A percentile compares a stretch with the other conserved stretches of the same genome.
Conservation (phyloP, 2,797 vertebrate species). For the Lithobates pipiens region DNA sequence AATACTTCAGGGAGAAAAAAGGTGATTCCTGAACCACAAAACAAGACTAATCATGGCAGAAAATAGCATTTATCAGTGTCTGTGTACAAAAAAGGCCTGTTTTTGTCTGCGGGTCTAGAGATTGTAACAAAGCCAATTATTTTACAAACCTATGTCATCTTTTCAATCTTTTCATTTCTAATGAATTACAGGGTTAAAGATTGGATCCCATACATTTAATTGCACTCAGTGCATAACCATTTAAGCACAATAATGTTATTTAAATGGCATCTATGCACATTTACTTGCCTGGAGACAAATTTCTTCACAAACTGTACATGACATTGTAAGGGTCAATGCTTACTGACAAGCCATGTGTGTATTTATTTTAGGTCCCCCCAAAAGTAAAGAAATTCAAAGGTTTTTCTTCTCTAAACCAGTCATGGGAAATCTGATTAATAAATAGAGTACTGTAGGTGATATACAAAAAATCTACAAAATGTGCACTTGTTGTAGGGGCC, state of each 20-base stretch:
- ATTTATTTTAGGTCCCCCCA: too few species aligned
- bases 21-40: slow-evolving; percentile 46
- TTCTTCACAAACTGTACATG: too few species aligned
- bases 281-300: too few species aligned
- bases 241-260: not conserved
- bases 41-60: slow-evolving; percentile 34
- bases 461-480: too few species aligned
- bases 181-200: not conserved
- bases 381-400: too few species aligned
- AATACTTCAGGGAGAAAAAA: slow-evolving; percentile 47
- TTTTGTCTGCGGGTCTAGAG: not conserved
- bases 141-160: not conserved
- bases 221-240: not conserved
- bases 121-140: not conserved
- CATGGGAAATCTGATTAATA: too few species aligned
- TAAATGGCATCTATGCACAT: too few species aligned
- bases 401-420: too few species aligned
- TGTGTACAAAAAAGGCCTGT: slow-evolving; percentile 1
- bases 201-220: not conserved
- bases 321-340: too few species aligned
- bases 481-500: too few species aligned
- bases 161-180: not conserved
- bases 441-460: too few species aligned
- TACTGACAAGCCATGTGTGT: too few species aligned
- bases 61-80: not conserved